Evolutionary conservation across 2,888 invertebrate genomes (phyloP), one percentile per base, ranked within the genome.

Genomic region (Allophyes oxyacanthae): DNA sequence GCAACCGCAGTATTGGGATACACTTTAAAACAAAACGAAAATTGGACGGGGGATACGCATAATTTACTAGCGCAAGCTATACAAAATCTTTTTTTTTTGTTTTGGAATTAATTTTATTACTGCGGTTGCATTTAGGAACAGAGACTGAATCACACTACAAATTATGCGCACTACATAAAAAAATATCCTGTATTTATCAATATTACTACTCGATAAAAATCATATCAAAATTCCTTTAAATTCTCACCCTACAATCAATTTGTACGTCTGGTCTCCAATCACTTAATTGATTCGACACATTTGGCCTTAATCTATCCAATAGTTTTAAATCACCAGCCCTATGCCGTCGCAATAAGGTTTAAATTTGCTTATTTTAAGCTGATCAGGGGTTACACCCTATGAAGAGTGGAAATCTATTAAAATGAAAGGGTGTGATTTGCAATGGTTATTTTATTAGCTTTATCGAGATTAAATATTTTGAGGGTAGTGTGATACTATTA

Each of bases 371-470:
- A 40, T 7, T n/a, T 26, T 46, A 10, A 2, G 10, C 13, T 28
- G 4, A 20, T 32, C 15, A 34, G 54, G 60, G 75, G 52, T 33
- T 40, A 13, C 76, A 77, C 79, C 79, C 82, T 69, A 71, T 71
- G 75, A 61, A 75, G 80, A 82, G 73, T 83, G 81, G 79, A 83
- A 89, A 87, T 83, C 83, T 85, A 89, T 90, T 88, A 86, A 77
- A 77, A 68, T 64, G 84, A 89, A 90, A 89, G 91, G 92, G 91
- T 91, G 87, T 85, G 88, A 89, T 89, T 89, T 87, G 80, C 86
- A 87, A 89, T 88, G 83, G 89, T 89, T 89, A 92, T 91, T 91
- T 88, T 91, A 92, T 92, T 92, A 90, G 87, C 83, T 82, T 81
- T 82, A 84, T 86, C 78, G 81, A 82, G 85, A 90, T 88, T 88